Percentiles rank a stretch among this genome's conserved stretches.
phyloP scores from a whole-genome alignment of 2,113 vertebrate species.

The Gymnocephalus cernua region DNA sequence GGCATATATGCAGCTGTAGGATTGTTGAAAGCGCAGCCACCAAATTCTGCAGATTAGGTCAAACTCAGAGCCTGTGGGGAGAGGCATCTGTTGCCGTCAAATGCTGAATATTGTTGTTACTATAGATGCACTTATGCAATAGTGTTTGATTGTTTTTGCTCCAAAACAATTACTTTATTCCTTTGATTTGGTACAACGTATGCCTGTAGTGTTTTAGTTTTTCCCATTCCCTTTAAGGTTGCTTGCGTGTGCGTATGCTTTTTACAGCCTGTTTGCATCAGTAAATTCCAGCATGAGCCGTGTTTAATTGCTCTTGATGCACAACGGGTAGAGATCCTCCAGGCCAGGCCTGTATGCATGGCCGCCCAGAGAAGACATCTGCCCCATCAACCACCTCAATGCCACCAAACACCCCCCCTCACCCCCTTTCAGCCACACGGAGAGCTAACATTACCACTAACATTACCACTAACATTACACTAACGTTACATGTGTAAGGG shows the following conservation, averaged over 20 bases:
- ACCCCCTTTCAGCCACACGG: too few species aligned
- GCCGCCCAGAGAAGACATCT: constrained; percentile 60
- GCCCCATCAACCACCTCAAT: constrained; percentile 67
- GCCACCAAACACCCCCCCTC: constrained; percentile 40
- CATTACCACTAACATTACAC: too few species aligned
- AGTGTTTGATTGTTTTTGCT: constrained; percentile 45
- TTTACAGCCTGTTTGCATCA: constrained; percentile 62
- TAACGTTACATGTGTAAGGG: constrained; percentile 51
- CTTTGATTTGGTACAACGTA: constrained; percentile 32
- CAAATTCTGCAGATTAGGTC: constrained; percentile 28
- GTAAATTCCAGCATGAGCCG: constrained; percentile 57
- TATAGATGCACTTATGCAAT: constrained; percentile 17
- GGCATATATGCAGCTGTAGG: constrained; percentile 34
- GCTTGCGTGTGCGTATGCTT: constrained; percentile 49
- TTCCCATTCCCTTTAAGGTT: constrained; percentile 54
- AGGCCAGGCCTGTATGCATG: constrained; percentile 65
- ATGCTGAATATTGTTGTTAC: constrained; percentile 24
- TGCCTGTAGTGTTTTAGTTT: constrained; percentile 6
- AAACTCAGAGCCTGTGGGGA: constrained; percentile 25
- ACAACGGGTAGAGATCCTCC: constrained; percentile 58
- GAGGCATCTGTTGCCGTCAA: constrained; percentile 11
- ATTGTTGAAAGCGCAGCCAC: constrained; percentile 21
- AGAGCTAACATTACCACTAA: too few species aligned
- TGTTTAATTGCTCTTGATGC: constrained; percentile 76
- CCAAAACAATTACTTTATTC: neutral